Base-by-base conservation (phyloP, 2,113 vertebrate species). In the Ceyx margarethae region DNA sequence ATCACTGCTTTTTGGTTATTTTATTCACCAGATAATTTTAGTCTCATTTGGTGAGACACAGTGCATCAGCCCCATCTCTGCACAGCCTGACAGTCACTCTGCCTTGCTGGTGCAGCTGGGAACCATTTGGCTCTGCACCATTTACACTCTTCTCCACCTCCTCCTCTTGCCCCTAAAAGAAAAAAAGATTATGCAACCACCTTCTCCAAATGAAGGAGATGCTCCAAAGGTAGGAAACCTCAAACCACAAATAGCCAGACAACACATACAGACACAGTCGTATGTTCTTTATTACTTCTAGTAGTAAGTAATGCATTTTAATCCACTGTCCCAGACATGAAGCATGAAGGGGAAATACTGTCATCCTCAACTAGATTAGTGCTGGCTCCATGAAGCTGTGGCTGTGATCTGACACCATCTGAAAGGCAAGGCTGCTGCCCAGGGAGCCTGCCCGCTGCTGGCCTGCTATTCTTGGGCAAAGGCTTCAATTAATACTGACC, bases 381-480 rank as follows among this genome's bases (percentile, higher is more conserved):
- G 13, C 33, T 7, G 6, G 19, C 37, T 89, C 65, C 77, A 68
- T 68, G 40, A 89, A 81, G 61, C 58, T 3, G 0, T 42, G 73
- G n/a, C 74, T 81, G 77, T 75, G 86, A 91, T 90, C 45, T 72
- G 85, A 87, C 77, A 42, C 87, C 71, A 43, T 50, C 76, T 76
- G 54, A 87, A 72, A 84, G 61, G 73, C 57, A 71, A 37, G 20
- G 67, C 53, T 53, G 57, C 75, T 62, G 65, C 76, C 69, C 0
- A 0, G 50, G 74, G 62, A 91, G 58, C 57, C 56, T 20, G 71
- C 58, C 67, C 53, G 66, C 28, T 73, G 77, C 92, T 81, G 2
- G 0, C 67, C 86, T 4, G 77, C 4, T 35, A 88, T 74, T 84
- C 5, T 3, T 18, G 37, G n/a, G 81, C 15, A 18, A 94, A 87